A percentile compares a stretch with the other conserved stretches of the same genome.
Evolutionary conservation across 2,888 invertebrate species (phyloP).

Genomic region (Linnaemya vulpina): DNA sequence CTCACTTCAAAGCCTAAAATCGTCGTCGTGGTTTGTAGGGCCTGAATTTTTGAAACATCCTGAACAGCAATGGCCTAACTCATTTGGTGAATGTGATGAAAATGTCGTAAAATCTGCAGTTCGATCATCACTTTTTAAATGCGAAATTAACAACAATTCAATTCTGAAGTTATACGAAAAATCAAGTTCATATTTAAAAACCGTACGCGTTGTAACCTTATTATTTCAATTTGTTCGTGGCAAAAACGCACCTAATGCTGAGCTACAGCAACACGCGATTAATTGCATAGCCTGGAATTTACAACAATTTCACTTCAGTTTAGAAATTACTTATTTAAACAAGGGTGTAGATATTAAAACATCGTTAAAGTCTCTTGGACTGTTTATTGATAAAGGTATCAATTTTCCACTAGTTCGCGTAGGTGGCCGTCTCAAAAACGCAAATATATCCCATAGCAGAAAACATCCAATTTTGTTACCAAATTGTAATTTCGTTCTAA

Average conservation of each 20-base stretch:
- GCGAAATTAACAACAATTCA: conserved; percentile 17
- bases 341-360: conserved; percentile 12
- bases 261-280: conserved; percentile 5
- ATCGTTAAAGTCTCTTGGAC: conserved; percentile 27
- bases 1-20: conserved; percentile 36
- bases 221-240: too few relatives aligned
- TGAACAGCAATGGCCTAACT: conserved; percentile 30
- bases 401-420: conserved; percentile 21
- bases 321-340: conserved; percentile 18
- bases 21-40: conserved; percentile 45
- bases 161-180: conserved; percentile 31
- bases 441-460: too few relatives aligned
- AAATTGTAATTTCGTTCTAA: too few relatives aligned
- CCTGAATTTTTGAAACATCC: conserved; percentile 7
- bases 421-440: conserved; percentile 60
- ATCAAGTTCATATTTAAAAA: conserved; percentile 26
- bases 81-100: conserved; percentile 17
- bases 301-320: too few relatives aligned
- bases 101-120: too few relatives aligned
- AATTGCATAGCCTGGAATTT: conserved; percentile 30
- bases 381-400: conserved; percentile 3
- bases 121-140: too few relatives aligned
- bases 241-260: too few relatives aligned
- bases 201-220: too few relatives aligned
- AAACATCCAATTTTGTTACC: too few relatives aligned